Percentiles rank a stretch among this genome's conserved stretches.
Evolutionary conservation across 2,797 vertebrate genomes (phyloP).

Genomic region (Falco biarmicus): DNA sequence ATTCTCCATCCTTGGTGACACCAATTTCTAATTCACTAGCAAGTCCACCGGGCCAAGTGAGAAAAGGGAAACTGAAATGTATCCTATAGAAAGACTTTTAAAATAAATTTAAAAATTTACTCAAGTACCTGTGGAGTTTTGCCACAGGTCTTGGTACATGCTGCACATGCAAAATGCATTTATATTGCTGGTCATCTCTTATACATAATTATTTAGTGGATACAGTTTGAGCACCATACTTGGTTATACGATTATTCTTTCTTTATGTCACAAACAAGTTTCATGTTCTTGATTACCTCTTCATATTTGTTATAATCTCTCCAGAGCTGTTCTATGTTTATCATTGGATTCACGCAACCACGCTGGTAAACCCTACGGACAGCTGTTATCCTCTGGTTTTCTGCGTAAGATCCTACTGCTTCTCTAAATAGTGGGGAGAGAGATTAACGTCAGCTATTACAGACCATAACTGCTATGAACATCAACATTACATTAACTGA

Average conservation of each 20-base stretch:
- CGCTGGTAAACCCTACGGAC: slow-evolving; percentile 98
- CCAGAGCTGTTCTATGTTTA: slow-evolving; percentile 99
- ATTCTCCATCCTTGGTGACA: not conserved
- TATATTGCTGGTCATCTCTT: not conserved
- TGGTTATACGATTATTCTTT: not conserved
- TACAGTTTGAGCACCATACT: not conserved
- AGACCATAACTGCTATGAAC: slow-evolving; percentile 42
- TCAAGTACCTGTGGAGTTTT: not conserved
- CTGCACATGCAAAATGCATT: accelerated
- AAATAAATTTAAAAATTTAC: not conserved
- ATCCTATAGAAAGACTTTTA: not conserved
- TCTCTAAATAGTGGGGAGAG: slow-evolving; percentile 82
- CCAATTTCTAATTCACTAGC: not conserved
- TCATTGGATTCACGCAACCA: slow-evolving; percentile 99
- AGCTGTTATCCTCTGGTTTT: slow-evolving; percentile 98
- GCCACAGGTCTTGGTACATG: not conserved
- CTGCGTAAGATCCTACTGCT: slow-evolving; percentile 97
- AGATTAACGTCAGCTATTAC: slow-evolving; percentile 52
- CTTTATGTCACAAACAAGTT: not conserved
- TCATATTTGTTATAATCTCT: slow-evolving; percentile 99
- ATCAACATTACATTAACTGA: slow-evolving; percentile 23
- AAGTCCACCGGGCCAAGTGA: not conserved
- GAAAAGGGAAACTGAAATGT: not conserved
- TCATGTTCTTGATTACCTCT: slow-evolving; percentile 84
- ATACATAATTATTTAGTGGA: not conserved